Conservation (phyloP, 1,140 invertebrate species). For the Papilio dardanus region DNA sequence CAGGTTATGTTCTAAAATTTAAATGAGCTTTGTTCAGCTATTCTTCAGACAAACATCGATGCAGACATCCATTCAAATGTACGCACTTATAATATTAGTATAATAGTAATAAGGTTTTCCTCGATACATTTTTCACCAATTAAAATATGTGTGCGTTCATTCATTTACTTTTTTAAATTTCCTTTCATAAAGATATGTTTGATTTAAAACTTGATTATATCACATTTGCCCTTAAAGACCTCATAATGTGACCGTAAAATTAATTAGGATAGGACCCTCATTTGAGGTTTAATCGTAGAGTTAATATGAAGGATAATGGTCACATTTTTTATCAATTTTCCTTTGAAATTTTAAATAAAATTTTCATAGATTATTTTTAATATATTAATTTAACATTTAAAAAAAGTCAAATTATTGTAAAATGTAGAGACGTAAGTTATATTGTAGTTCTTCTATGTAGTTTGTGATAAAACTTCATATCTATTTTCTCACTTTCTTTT, state of each 20-base stretch:
- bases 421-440: too few relatives aligned
- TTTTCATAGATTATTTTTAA: not conserved
- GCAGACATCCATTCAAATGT: too few relatives aligned
- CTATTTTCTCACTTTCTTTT: too few relatives aligned
- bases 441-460: too few relatives aligned
- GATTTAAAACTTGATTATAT: not conserved
- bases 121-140: too few relatives aligned
- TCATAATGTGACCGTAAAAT: slow-evolving; percentile 10
- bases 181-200: not conserved
- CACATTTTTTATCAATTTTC: not conserved
- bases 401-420: too few relatives aligned
- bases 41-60: too few relatives aligned
- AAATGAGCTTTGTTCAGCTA: too few relatives aligned
- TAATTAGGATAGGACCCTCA: not conserved
- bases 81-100: too few relatives aligned
- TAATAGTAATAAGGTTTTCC: too few relatives aligned
- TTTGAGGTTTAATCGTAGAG: slow-evolving; percentile 4
- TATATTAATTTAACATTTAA: not conserved
- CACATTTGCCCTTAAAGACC: not conserved
- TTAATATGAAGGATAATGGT: not conserved
- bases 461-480: too few relatives aligned
- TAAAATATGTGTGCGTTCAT: not conserved
- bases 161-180: not conserved
- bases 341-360: not conserved
- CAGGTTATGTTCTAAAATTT: too few relatives aligned